Percentiles rank a stretch among this genome's conserved stretches.
phyloP scores from a whole-genome alignment of 23 tunicate species.

The Styela plicata region DNA sequence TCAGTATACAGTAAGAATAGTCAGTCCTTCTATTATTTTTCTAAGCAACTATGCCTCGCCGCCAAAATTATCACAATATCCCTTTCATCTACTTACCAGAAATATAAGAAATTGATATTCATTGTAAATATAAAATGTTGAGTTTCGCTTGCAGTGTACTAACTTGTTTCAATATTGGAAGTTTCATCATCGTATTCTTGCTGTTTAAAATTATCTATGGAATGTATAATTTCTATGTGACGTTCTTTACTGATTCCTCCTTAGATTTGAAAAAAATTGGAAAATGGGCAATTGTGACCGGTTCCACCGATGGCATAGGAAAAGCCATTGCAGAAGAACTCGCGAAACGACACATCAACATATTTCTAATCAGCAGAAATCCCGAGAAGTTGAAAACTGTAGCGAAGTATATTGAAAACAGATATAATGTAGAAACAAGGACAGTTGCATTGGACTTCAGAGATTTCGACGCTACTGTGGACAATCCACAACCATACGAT shows the following conservation, averaged over 20 bases:
- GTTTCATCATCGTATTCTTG: too few species aligned
- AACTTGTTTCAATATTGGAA: too few species aligned
- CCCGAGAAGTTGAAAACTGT: constrained; percentile 43
- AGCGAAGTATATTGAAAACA: constrained; percentile 36
- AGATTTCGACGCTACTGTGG: background rate
- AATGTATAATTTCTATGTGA: background rate
- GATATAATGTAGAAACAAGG: constrained; percentile 42
- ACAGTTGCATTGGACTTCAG: constrained; percentile 54
- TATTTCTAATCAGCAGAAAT: constrained; percentile 64
- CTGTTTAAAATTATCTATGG: too few species aligned
- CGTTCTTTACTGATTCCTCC: constrained; percentile 6
- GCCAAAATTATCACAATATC: too few species aligned
- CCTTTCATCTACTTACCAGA: too few species aligned
- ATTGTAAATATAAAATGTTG: too few species aligned
- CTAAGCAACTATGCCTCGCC: too few species aligned
- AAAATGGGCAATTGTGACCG: constrained; percentile 78
- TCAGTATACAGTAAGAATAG: too few species aligned
- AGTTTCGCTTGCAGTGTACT: too few species aligned
- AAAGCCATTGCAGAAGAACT: constrained; percentile 51
- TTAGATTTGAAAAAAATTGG: constrained; percentile 58
- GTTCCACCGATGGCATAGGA: constrained; percentile 85
- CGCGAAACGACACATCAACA: constrained; percentile 59
- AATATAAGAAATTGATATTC: too few species aligned
- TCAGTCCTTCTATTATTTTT: too few species aligned
- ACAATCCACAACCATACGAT: constrained; percentile 27